Conservation (phyloP, 1,140 invertebrate genomes). For the Pseudomyrmex gracilis region DNA sequence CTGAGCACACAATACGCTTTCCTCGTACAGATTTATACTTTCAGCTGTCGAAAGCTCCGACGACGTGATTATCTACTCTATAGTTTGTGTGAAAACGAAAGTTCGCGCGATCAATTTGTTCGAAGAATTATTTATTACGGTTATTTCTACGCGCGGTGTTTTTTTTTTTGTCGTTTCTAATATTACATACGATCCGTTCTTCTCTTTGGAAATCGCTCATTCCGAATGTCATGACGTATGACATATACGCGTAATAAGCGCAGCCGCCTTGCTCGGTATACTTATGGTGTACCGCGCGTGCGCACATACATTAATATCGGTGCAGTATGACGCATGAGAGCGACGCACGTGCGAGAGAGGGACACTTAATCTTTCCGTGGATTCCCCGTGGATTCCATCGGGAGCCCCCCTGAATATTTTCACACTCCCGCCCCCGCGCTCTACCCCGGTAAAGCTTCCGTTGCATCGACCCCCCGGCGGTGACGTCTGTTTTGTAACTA, state of each 20-base stretch:
- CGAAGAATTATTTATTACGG: not conserved
- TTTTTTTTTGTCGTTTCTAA: no score
- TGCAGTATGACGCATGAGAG: slow-evolving; percentile 69
- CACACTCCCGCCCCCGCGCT: slow-evolving; percentile 58
- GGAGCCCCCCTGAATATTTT: slow-evolving; percentile 70
- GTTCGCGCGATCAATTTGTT: not conserved
- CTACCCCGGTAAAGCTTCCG: slow-evolving; percentile 24
- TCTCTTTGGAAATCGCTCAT: not conserved
- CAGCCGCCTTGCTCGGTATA: slow-evolving; percentile 23
- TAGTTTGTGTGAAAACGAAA: no score
- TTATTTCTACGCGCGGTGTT: no score
- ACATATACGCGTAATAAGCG: slow-evolving; percentile 18
- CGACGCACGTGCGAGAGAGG: slow-evolving; percentile 65
- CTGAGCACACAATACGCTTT: slow-evolving; percentile 17
- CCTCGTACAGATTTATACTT: slow-evolving; percentile 29
- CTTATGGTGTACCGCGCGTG: slow-evolving; percentile 25
- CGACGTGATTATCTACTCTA: not conserved
- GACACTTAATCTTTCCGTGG: slow-evolving; percentile 70
- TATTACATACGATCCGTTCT: not conserved
- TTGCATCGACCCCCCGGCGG: slow-evolving; percentile 2
- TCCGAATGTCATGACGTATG: not conserved
- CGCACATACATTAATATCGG: slow-evolving; percentile 67
- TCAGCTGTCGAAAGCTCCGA: not conserved
- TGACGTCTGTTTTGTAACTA: slow-evolving; percentile 74
- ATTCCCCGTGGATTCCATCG: slow-evolving; percentile 62